Evolutionary conservation across 2,113 vertebrate genomes (phyloP).

Genomic region (Paralichthys olivaceus): DNA sequence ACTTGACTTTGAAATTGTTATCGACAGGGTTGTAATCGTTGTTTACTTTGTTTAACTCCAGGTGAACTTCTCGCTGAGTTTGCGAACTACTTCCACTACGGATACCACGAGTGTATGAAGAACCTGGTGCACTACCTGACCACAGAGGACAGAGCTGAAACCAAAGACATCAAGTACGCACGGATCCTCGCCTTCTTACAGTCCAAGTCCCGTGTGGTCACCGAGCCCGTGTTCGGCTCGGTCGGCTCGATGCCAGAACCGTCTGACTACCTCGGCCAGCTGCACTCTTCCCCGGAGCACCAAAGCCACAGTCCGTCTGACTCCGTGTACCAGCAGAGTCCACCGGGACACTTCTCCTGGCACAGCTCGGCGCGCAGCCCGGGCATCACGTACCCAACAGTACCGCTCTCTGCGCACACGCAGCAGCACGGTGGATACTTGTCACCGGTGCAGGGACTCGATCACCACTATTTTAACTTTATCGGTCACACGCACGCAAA

Average conservation of each 20-base stretch:
- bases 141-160: conserved; percentile 95
- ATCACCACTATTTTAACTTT: conserved; percentile 94
- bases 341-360: conserved; percentile 89
- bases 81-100: conserved; percentile 98
- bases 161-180: conserved; percentile 96
- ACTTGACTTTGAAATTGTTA: background rate
- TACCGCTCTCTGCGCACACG: conserved; percentile 82
- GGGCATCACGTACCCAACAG: conserved; percentile 85
- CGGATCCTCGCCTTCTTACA: conserved; percentile 96
- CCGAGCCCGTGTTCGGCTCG: conserved; percentile 88
- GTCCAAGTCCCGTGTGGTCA: conserved; percentile 90
- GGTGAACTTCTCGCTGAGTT: conserved; percentile 96
- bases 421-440: conserved; percentile 91
- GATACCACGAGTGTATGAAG: conserved; percentile 99
- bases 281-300: conserved; percentile 88
- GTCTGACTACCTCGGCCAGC: conserved; percentile 86
- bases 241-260: conserved; percentile 84
- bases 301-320: conserved; percentile 85
- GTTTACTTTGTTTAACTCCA: conserved; percentile 42
- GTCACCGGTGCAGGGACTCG: conserved; percentile 89
- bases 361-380: conserved; percentile 85
- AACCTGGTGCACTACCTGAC: conserved; percentile 98
- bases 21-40: background rate
- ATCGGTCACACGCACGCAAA: conserved; percentile 90
- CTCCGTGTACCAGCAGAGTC: conserved; percentile 84